Percentiles rank a stretch among this genome's conserved stretches.
Evolutionary conservation across 2,113 vertebrate species (phyloP).

Genomic region (Pagrus major): DNA sequence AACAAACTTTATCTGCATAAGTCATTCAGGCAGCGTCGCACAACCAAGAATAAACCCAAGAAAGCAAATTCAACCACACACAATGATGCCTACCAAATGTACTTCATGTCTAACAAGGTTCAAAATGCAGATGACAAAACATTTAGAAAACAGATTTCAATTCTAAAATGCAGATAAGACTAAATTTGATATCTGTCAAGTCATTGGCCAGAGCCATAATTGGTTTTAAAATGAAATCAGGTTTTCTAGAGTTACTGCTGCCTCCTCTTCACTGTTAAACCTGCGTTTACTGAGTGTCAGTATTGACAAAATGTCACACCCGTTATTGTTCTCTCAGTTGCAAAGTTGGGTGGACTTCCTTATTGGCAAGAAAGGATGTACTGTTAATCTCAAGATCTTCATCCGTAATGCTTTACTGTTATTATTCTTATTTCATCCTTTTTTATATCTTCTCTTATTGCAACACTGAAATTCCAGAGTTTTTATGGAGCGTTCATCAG

Average conservation of each 20-base stretch:
- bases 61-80: background rate
- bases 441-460: background rate
- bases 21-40: background rate
- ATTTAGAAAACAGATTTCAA: too few relatives aligned
- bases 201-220: background rate
- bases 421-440: background rate
- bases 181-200: too few relatives aligned
- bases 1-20: background rate
- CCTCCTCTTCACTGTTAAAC: background rate
- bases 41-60: background rate
- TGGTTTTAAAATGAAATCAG: background rate
- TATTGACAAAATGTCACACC: background rate
- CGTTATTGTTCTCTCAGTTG: background rate
- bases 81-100: too few relatives aligned
- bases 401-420: background rate
- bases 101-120: too few relatives aligned
- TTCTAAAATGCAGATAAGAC: too few relatives aligned
- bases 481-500: conserved; percentile 35
- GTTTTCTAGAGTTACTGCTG: background rate
- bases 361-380: background rate
- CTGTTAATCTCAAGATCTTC: background rate
- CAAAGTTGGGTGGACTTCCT: background rate
- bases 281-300: background rate
- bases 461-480: background rate
- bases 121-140: background rate